Percentiles rank a stretch among this genome's conserved stretches.
Evolutionary conservation across 1,140 invertebrate genomes (phyloP).

Genomic region (Globodera rostochiensis): DNA sequence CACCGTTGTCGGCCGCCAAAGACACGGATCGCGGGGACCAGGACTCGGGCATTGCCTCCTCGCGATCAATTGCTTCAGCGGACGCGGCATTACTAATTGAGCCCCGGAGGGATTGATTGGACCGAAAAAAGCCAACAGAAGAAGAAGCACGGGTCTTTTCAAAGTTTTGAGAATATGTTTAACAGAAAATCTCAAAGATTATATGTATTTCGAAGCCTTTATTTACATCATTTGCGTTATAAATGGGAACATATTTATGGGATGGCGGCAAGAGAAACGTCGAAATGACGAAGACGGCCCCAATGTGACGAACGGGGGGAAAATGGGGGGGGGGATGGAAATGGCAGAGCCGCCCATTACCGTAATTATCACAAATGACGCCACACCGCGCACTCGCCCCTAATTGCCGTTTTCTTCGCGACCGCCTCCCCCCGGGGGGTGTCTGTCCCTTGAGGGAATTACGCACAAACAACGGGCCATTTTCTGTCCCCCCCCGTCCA

Average conservation of each 20-base stretch:
- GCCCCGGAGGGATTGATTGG: background rate
- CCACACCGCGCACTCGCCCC: background rate
- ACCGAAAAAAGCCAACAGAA: background rate
- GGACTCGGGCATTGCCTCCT: slow-evolving; percentile 19
- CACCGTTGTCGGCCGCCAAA: background rate
- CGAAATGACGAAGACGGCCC: no score
- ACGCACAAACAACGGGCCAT: background rate
- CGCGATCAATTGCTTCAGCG: slow-evolving; percentile 1
- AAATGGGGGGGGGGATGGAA: background rate
- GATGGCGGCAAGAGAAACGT: no score
- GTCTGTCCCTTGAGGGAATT: background rate
- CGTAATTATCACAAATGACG: background rate
- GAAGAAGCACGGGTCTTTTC: background rate
- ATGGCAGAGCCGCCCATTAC: background rate
- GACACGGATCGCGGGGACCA: background rate
- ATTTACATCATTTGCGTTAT: no score
- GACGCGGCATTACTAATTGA: background rate
- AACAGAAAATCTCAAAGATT: no score
- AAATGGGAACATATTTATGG: no score
- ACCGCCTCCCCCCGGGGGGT: no score
- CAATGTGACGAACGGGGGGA: no score
- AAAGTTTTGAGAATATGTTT: no score
- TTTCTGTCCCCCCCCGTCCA: background rate
- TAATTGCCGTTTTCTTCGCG: background rate
- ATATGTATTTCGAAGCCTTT: no score